Evolutionary conservation across 2,888 invertebrate species (phyloP).

Genomic region (Chelonus formosanus): DNA sequence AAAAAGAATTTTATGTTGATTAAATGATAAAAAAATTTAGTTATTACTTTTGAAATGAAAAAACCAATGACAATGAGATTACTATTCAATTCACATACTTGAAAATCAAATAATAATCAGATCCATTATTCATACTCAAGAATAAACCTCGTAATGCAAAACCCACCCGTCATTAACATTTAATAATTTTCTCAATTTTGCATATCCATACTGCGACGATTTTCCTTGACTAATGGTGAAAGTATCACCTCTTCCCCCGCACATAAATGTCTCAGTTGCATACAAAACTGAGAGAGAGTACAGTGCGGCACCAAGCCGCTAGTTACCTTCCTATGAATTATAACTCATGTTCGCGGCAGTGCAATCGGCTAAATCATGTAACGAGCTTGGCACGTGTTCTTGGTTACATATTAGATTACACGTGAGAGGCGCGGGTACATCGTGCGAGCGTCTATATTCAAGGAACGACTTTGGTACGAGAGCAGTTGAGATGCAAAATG

Average conservation of each 20-base stretch:
- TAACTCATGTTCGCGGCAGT: conserved; percentile 40
- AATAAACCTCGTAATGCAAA: too few species aligned
- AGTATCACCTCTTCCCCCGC: background rate
- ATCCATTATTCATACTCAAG: too few species aligned
- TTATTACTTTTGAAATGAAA: too few species aligned
- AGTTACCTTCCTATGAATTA: conserved; percentile 41
- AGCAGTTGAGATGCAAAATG: conserved; percentile 18
- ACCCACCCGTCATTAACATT: too few species aligned
- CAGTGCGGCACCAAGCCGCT: conserved; percentile 39
- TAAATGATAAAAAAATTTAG: too few species aligned
- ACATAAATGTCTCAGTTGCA: conserved; percentile 30
- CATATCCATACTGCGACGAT: too few species aligned
- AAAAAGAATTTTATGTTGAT: too few species aligned
- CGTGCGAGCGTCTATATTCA: conserved; percentile 23
- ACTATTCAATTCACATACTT: too few species aligned
- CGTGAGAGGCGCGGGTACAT: conserved; percentile 29
- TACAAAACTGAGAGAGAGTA: conserved; percentile 37
- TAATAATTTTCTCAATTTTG: too few species aligned
- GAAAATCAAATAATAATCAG: too few species aligned
- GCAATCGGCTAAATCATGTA: conserved; percentile 52
- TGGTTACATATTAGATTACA: conserved; percentile 45
- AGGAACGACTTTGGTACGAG: conserved; percentile 3
- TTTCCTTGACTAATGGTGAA: too few species aligned
- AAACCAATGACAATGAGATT: too few species aligned
- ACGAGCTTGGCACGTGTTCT: conserved; percentile 51